Base-by-base conservation (phyloP, 2,113 vertebrate genomes). In the Hippocampus guttulatus region DNA sequence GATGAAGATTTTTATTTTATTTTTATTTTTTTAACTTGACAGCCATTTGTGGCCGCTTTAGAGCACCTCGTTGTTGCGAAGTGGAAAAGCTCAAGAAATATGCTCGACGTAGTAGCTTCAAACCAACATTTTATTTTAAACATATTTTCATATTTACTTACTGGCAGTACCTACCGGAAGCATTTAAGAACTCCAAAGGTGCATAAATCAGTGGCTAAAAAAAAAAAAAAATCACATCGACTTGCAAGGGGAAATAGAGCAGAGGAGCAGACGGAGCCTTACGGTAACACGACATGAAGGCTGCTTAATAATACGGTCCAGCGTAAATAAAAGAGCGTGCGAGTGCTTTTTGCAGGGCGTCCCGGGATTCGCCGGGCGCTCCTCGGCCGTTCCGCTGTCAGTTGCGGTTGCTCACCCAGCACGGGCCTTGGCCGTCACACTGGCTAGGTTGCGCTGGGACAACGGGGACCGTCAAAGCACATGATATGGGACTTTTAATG, bases 281-380 rank as follows among this genome's bases (percentile, higher is more conserved):
- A 60, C 66, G 65, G 76, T 87, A 82, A 85, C 70, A 63, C 78
- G 67, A 80, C 81, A 67, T 51, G 81, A 87, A 78, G 78, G 73
- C 80, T 83, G 80, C 57, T 81, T 84, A 84, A 87, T 88, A 83
- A 65, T 65, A 65, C 49, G 80, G 33, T 70, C 67, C 16, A 9
- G 0, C 15, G 74, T 83, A 83, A 88, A 88, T 88, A 88, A 88
- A 89, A 81, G 83, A 89, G 80, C 64, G 76, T 58, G 60, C 73
- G 64, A 84, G 84, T 77, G 83, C 84, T 84, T 57, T 62, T 1
- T n/a, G 23, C 51, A 20, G 58, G 58, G 69, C 18, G 27, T 78
- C 75, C 23, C 0, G 84, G 81, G 79, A 76, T 51, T 81, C 20
- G 64, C 63, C 20, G 65, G 45, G 47, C 63, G 40, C 21, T n/a